Base-by-base conservation (phyloP, 2,888 invertebrate genomes). In the Entomobrya proxima region DNA sequence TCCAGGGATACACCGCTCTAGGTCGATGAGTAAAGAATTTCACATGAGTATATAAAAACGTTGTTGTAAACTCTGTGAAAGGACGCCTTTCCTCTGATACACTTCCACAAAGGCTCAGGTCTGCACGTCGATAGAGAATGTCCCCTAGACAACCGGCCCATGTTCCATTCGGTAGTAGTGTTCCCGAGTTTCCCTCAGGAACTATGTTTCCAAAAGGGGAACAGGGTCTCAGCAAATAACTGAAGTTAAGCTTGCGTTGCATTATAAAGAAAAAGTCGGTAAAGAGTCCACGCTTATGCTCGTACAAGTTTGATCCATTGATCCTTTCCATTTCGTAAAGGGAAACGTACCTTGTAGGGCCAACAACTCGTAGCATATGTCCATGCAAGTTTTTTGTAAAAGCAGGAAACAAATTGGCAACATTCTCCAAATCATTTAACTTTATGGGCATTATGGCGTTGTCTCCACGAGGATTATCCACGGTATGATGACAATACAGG, bases 111-210 rank as follows among this genome's bases (percentile, higher is more conserved):
- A 81, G n/a, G 15, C 58, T 76, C 7, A 86, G 37, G 35, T 67
- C 67, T 3, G 86, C 67, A 27, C 40, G 52, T 15, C 74, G 58
- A 24, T 86, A 76, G 11, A 67, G n/a, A 15, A 86, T 52, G 35
- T 82, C 86, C 0, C 58, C 86, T 15, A 86, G 35, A 24, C 81
- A 79, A 7, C 86, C 86, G 6, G 74, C 58, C 86, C 86, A 86
- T n/a, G 82, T 86, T 3, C 82, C 82, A 64, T 86, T 86, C 30
- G 55, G 32, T 2, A 77, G 35, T 11, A 61, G 27, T 4, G 37
- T 52, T n/a, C 86, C 86, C 2, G 86, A 78, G n/a, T 32, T 50
- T 5, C 76, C 86, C 21, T 75, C 52, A n/a, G 67, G 55, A n/a
- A 81, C 30, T 0, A 44, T 30, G n/a, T 75, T 64, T 30, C 78